Evolutionary conservation across 30 jellyfish, hydroid and myxozoan genomes (phyloP).

Genomic region (Cassiopea xamachana): DNA sequence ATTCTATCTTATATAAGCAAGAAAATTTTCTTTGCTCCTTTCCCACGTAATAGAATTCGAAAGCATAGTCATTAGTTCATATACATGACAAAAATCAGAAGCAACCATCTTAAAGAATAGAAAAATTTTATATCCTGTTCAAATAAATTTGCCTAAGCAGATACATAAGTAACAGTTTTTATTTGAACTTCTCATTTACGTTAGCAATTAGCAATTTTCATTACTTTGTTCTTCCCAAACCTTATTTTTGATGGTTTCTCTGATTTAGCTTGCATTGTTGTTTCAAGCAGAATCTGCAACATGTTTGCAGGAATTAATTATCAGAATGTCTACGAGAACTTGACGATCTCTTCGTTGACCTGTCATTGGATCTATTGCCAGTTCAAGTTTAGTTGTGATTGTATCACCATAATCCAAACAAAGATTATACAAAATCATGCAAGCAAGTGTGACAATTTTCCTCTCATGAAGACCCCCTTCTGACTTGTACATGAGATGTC

Average conservation of each 20-base stretch:
- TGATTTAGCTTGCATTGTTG: neutral
- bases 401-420: constrained; percentile 70
- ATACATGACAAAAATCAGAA: neutral
- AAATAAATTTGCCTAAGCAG: neutral
- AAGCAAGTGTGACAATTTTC: constrained; percentile 70
- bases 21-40: neutral
- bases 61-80: neutral
- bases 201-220: neutral
- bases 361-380: constrained; percentile 57
- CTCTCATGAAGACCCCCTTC: constrained; percentile 63
- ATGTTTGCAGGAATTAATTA: constrained; percentile 20
- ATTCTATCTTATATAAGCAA: neutral
- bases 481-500: constrained; percentile 51
- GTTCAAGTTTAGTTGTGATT: constrained; percentile 49
- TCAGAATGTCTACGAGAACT: constrained; percentile 18
- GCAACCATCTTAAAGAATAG: neutral
- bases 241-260: constrained; percentile 16
- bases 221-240: constrained; percentile 13
- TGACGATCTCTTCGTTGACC: constrained; percentile 40
- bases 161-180: neutral
- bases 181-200: neutral
- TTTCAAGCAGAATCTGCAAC: neutral
- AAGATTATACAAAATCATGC: constrained; percentile 71
- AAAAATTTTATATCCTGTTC: neutral
- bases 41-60: neutral